phyloP scores from a whole-genome alignment of 2,797 vertebrate species.

The Pagetopsis macropterus region DNA sequence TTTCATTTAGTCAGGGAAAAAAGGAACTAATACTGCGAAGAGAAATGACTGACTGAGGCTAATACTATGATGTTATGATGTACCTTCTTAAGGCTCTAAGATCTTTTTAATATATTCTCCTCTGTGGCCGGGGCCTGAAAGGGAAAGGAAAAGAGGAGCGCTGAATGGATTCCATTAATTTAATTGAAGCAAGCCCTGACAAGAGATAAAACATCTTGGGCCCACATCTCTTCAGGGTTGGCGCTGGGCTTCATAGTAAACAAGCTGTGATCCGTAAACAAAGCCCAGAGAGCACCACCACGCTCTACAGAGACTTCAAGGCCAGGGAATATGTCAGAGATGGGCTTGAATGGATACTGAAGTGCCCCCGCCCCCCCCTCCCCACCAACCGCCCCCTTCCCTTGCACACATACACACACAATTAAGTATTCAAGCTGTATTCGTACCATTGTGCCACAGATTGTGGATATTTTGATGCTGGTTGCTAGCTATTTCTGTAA shows the following conservation, averaged over 20 bases:
- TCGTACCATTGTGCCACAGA: conserved; percentile 77
- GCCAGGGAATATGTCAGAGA: conserved; percentile 88
- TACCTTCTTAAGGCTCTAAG: conserved; percentile 97
- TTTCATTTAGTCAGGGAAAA: conserved; percentile 85
- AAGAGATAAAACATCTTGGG: conserved; percentile 98
- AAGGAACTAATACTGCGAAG: conserved; percentile 62
- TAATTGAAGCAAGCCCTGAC: conserved; percentile 98
- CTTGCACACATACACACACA: conserved; percentile 28
- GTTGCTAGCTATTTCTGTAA: conserved; percentile 80
- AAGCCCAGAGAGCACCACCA: conserved; percentile 81
- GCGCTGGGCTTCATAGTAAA: conserved; percentile 90
- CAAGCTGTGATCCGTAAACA: conserved; percentile 92
- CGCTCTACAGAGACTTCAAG: conserved; percentile 90
- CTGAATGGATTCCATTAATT: conserved; percentile 99
- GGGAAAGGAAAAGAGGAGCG: conserved; percentile 87
- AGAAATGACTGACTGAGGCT: conserved; percentile 87
- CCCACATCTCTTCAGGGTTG: conserved; percentile 92
- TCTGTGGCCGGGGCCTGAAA: conserved; percentile 88
- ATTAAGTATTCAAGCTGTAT: conserved; percentile 78
- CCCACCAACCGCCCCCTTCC: neutral
- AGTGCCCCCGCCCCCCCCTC: conserved; percentile 67
- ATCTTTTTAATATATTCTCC: conserved; percentile 99
- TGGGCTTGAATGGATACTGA: conserved; percentile 86
- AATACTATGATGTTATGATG: conserved; percentile 93
- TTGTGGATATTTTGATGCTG: conserved; percentile 82